These are phyloP conservation scores for Plecotus auritus DNA, from an alignment of 2,113 vertebrate genomes.

Conservation along the genomic window DNA sequence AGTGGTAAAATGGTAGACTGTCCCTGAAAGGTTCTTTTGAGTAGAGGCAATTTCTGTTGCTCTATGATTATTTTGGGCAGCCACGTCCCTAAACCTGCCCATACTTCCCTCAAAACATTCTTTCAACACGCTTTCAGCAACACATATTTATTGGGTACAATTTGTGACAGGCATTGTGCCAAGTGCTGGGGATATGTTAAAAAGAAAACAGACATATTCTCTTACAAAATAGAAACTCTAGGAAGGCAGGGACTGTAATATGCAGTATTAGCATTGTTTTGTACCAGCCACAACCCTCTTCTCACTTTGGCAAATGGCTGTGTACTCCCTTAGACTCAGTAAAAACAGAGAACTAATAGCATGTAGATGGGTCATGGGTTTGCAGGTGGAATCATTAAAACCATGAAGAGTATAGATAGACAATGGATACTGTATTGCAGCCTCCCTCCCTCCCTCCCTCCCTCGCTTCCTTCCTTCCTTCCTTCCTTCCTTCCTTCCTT, in stretches of 20 bases:
- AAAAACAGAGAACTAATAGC: neutral
- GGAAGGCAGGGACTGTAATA: neutral
- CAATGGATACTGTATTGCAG: neutral
- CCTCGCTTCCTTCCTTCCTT: rapidly evolving
- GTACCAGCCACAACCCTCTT: neutral
- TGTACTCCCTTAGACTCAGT: neutral
- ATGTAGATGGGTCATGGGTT: neutral
- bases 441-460: neutral
- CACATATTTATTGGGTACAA: neutral
- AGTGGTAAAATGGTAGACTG: neutral
- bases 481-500: no score
- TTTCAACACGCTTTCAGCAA: neutral
- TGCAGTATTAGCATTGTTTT: neutral
- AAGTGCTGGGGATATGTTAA: neutral
- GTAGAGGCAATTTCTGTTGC: neutral
- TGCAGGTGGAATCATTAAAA: neutral
- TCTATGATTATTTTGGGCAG: neutral
- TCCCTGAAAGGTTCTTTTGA: neutral
- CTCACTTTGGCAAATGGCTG: neutral
- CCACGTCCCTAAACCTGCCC: neutral
- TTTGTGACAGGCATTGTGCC: neutral
- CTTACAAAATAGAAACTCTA: neutral
- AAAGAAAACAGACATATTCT: neutral
- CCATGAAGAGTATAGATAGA: neutral
- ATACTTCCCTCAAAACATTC: neutral